phyloP scores from a whole-genome alignment of 2,888 invertebrate species.

The Maniola hyperantus region DNA sequence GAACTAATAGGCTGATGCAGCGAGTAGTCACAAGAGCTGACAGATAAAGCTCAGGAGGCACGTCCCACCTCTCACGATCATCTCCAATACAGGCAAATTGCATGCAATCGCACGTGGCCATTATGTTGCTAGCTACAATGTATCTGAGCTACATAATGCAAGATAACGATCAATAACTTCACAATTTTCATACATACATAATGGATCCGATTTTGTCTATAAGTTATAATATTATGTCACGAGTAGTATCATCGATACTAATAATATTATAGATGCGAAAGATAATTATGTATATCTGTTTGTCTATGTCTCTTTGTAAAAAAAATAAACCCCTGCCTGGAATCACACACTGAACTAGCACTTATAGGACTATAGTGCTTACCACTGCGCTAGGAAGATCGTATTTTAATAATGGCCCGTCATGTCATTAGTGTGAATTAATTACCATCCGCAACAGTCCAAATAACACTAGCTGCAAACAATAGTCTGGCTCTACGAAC shows the following conservation, averaged over 20 bases:
- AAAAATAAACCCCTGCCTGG: no score
- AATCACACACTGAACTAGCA: no score
- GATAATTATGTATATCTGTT: no score
- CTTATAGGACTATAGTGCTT: no score
- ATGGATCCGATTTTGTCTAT: not conserved
- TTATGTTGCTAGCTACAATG: conserved; percentile 28
- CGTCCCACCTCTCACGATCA: conserved; percentile 39
- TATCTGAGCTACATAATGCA: not conserved
- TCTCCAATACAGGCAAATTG: conserved; percentile 56
- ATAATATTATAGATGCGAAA: no score
- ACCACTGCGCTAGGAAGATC: no score
- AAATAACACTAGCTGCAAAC: conserved; percentile 20
- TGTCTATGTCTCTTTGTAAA: no score
- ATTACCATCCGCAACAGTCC: conserved; percentile 15
- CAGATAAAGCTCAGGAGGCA: conserved; percentile 35
- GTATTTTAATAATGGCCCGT: not conserved
- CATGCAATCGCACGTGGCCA: conserved; percentile 54
- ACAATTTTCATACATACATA: not conserved
- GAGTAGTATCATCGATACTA: no score
- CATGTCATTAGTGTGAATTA: conserved; percentile 11
- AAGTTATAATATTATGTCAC: no score
- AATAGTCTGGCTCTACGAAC: conserved; percentile 13
- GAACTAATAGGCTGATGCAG: conserved; percentile 38
- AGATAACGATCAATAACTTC: not conserved
- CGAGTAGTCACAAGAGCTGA: conserved; percentile 33